Percentiles rank a stretch among this genome's conserved stretches.
Conservation (phyloP, 2,797 vertebrate species). For the Scolopax rusticola region DNA sequence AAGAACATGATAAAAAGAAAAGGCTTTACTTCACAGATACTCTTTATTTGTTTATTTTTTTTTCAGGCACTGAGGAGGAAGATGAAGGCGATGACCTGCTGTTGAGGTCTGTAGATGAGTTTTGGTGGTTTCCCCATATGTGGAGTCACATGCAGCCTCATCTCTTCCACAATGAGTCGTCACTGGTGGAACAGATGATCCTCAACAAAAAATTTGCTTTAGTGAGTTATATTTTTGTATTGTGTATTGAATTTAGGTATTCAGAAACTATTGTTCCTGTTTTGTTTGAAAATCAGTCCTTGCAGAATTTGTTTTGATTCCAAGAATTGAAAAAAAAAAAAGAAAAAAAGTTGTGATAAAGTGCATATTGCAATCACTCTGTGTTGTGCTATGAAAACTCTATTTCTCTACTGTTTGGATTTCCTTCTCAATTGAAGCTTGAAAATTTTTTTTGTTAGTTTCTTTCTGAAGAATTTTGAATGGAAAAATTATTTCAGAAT, state of each 20-base stretch:
- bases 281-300: background rate
- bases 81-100: constrained; percentile 93
- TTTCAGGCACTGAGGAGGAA: constrained; percentile 87
- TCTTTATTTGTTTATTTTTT: background rate
- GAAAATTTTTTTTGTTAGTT: background rate
- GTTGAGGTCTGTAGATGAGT: constrained; percentile 89
- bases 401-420: background rate
- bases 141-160: constrained; percentile 98
- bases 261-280: background rate
- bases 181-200: constrained; percentile 93
- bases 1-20: background rate
- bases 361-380: background rate
- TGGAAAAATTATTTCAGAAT: background rate
- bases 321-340: background rate
- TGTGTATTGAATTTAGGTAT: background rate
- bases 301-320: background rate
- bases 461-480: background rate
- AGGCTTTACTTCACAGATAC: background rate
- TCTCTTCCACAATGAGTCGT: constrained; percentile 93
- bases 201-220: constrained; percentile 95
- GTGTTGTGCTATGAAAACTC: background rate
- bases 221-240: constrained; percentile 79
- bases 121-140: constrained; percentile 98
- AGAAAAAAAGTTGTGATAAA: background rate
- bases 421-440: background rate